Evolutionary conservation across 2,797 vertebrate genomes (phyloP).

Genomic region (Gobionotothen gibberifrons): DNA sequence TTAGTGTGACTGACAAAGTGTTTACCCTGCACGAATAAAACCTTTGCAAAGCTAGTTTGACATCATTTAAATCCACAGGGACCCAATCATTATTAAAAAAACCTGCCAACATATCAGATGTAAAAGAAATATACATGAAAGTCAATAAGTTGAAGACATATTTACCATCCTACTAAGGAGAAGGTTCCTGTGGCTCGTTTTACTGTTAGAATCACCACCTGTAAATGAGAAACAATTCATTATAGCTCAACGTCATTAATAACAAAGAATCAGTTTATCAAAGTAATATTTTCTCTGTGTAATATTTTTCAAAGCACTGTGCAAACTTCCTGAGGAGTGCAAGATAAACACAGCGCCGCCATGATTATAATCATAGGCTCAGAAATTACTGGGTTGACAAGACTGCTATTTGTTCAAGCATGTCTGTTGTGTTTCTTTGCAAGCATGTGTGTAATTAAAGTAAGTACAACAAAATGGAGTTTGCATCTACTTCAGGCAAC

Average conservation of each 20-base stretch:
- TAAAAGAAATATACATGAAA: not conserved
- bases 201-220: conserved; percentile 83
- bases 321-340: conserved; percentile 10
- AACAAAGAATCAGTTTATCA: not conserved
- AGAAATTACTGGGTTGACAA: conserved; percentile 29
- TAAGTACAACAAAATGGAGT: not conserved
- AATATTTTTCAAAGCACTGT: conserved; percentile 11
- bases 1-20: not conserved
- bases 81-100: not conserved
- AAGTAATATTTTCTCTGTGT: not conserved
- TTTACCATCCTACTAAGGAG: conserved; percentile 85
- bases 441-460: conserved; percentile 4
- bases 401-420: conserved; percentile 20
- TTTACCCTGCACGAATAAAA: not conserved
- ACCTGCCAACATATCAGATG: not conserved
- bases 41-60: not conserved
- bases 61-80: not conserved
- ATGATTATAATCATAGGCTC: conserved; percentile 44
- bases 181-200: conserved; percentile 86
- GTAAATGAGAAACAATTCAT: conserved; percentile 55
- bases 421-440: conserved; percentile 18
- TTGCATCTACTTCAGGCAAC: conserved; percentile 8
- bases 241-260: conserved; percentile 19
- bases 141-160: conserved; percentile 43
- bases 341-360: conserved; percentile 7